Evolutionary conservation across 92 coral and sea anemone species (phyloP).

Genomic region (Palythoa caribaeorum): DNA sequence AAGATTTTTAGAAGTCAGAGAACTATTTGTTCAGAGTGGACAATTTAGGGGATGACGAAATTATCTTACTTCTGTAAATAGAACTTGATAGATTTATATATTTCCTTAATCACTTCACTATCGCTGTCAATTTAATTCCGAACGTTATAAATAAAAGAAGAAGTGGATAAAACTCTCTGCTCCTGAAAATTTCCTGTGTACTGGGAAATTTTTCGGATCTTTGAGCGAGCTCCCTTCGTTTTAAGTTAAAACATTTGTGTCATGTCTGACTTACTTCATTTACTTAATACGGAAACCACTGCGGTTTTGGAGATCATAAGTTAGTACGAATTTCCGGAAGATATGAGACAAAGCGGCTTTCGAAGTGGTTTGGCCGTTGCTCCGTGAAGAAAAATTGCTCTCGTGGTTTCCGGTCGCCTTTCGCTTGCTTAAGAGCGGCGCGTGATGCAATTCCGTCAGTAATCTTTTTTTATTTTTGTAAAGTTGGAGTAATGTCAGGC

Average conservation of each 20-base stretch:
- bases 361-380: constrained; percentile 9
- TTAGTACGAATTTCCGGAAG: background rate
- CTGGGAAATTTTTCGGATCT: constrained; percentile 30
- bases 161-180: constrained; percentile 48
- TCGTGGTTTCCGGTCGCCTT: constrained; percentile 9
- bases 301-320: background rate
- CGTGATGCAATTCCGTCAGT: background rate
- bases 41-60: background rate
- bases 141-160: constrained; percentile 40
- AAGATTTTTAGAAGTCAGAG: background rate
- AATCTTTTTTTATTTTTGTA: background rate
- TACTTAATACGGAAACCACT: constrained; percentile 20
- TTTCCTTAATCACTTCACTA: constrained; percentile 13
- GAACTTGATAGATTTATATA: background rate
- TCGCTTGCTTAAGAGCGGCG: constrained; percentile 4
- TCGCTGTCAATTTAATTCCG: constrained; percentile 16
- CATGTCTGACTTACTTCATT: constrained; percentile 41
- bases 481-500: constrained; percentile 38
- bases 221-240: constrained; percentile 48
- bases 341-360: background rate
- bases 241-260: constrained; percentile 39
- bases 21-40: constrained; percentile 16
- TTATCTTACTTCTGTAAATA: constrained; percentile 34
- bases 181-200: constrained; percentile 36
- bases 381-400: background rate